Evolutionary conservation across 2,888 invertebrate species (phyloP), one percentile per base, ranked within the genome.

Genomic region (Gryllus longicercus): DNA sequence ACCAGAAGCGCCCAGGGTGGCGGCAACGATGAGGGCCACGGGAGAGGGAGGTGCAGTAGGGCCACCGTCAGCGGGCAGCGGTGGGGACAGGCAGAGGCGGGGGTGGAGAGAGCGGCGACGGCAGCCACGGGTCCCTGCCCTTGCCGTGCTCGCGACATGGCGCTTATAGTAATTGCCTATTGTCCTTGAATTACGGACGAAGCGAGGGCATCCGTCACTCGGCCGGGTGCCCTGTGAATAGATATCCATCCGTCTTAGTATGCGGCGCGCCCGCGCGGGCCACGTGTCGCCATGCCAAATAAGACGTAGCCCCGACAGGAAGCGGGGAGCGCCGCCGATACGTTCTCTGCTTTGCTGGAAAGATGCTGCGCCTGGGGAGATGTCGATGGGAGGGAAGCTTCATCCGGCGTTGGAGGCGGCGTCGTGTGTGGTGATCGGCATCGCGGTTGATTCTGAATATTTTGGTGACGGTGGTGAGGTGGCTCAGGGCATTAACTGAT

Each of bases 231-330:
- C n/a, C 14, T 63, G 63, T 18, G 63, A 63, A 63, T 63, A 63
- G 63, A 63, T n/a, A 63, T n/a, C 63, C 16, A n/a, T n/a, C 16
- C n/a, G n/a, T 63, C 63, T 63, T 63, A 63, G 63, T 63, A 63
- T 63, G 63, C 63, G 63, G 14, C n/a, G 63, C n/a, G 63, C 63
- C 63, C 14, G 16, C 63, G 63, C 14, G 14, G 63, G 16, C 63
- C 63, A 63, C 63, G 63, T 63, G 63, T 63, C 63, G 63, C 63
- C 63, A 63, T 63, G 63, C n/a, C 63, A 63, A 63, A 63, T 63
- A 63, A 63, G 63, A 18, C 63, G 63, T 63, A 63, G n/a, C 5
- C 63, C 63, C 63, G 38, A 63, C 63, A 63, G 63, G 63, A 63
- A 63, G 12, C 63, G 63, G 14, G 63, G 16, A 63, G 16, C 8